A percentile compares a stretch with the other conserved stretches of the same genome.
Evolutionary conservation across 2,888 invertebrate genomes (phyloP).

Genomic region (Ectemnius continuus): DNA sequence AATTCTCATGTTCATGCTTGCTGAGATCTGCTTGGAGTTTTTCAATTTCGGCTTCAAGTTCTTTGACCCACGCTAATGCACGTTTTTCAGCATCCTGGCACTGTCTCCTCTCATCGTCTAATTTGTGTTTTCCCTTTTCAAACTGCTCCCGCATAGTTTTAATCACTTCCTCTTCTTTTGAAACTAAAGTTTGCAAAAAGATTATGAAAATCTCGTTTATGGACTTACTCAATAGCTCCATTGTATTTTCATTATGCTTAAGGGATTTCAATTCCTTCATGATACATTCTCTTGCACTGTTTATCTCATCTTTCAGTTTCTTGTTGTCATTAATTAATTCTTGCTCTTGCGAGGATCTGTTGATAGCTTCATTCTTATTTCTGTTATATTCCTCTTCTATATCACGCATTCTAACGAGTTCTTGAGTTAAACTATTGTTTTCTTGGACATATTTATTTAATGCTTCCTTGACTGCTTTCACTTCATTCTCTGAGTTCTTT

Average conservation of each 20-base stretch:
- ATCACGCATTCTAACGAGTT: conserved; percentile 67
- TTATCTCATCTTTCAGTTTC: conserved; percentile 70
- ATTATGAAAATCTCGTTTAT: conserved; percentile 63
- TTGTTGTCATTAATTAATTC: conserved; percentile 58
- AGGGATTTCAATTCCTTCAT: conserved; percentile 68
- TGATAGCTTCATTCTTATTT: conserved; percentile 27
- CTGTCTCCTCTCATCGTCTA: conserved; percentile 67
- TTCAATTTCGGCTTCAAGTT: conserved; percentile 71
- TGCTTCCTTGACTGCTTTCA: conserved; percentile 39
- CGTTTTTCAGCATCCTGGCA: conserved; percentile 66
- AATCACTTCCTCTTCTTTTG: conserved; percentile 70
- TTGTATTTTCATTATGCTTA: conserved; percentile 40
- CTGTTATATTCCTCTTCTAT: conserved; percentile 27
- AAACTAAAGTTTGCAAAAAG: conserved; percentile 66
- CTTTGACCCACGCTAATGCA: conserved; percentile 62
- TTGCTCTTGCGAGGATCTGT: conserved; percentile 8
- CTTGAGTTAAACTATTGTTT: conserved; percentile 78
- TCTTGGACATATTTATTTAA: conserved; percentile 70
- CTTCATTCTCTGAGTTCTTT: conserved; percentile 38
- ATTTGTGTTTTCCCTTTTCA: conserved; percentile 55
- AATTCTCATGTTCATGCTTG: conserved; percentile 24
- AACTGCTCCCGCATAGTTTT: conserved; percentile 56
- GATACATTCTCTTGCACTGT: conserved; percentile 54
- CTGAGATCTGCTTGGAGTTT: conserved; percentile 66
- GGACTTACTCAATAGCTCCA: conserved; percentile 51